Base-by-base conservation (phyloP, 2,888 invertebrate genomes). In the Reticulitermes lucifugus region DNA sequence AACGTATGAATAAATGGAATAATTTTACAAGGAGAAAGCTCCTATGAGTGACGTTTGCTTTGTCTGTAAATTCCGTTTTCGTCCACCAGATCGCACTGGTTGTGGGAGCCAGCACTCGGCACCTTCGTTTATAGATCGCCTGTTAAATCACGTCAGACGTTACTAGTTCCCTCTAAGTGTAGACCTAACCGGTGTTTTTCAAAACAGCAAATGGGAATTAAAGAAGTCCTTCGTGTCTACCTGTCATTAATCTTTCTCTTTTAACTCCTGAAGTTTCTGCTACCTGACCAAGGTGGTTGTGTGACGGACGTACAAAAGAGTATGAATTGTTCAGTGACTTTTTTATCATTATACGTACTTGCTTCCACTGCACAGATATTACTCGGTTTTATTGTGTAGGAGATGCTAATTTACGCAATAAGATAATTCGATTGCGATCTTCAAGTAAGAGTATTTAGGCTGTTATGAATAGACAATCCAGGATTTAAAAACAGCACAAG, bases 181-280 rank as follows among this genome's bases (percentile, higher is more conserved):
- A 55, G 55, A 46, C 9, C 10, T 22, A 60, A 77, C 55, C 79
- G 46, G 51, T 55, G 35, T 80, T 35, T 81, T 81, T 46, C 81
- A n/a, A 81, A 81, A 81, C 81, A 70, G 81, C 81, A 81, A 81
- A 81, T 81, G 81, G 70, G 81, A 81, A 81, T 81, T 81, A 81
- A 46, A 81, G 65, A 29, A 81, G 65, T 81, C 43, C 70, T 81
- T 60, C 81, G 81, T 81, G 81, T 46, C 46, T 65, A 65, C 41
- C 43, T 65, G 70, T 81, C 81, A 81, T 81, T 81, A 81, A 81
- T 81, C 81, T 81, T 81, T 81, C 81, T 81, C 81, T 81, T 81
- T 81, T 81, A 81, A 70, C 65, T 81, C 81, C 10, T 81, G 65
- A 81, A 81, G 81, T 70, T 81, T 81, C 81, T 81, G 70, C 81